phyloP scores from a whole-genome alignment of 30 jellyfish, hydroid and myxozoan genomes.

The Cassiopea xamachana region DNA sequence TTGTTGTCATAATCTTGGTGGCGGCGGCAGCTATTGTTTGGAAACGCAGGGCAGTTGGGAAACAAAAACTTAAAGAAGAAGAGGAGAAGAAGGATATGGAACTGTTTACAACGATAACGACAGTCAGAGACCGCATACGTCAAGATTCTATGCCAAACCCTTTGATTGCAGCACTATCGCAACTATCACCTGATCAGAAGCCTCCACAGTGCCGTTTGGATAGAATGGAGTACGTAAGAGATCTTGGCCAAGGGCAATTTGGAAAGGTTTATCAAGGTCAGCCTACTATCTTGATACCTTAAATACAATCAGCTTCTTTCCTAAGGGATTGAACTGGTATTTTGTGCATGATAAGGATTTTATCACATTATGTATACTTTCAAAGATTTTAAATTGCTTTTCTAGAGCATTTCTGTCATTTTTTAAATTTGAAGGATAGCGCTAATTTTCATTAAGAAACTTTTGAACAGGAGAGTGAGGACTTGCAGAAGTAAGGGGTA shows the following conservation, averaged over 20 bases:
- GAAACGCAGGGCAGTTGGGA: neutral
- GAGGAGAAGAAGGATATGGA: constrained; percentile 45
- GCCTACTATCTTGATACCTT: neutral
- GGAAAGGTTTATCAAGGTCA: constrained; percentile 98
- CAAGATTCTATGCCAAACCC: constrained; percentile 81
- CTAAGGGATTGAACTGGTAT: neutral
- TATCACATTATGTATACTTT: no score
- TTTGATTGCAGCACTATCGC: constrained; percentile 71
- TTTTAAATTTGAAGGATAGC: no score
- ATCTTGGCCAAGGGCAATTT: constrained; percentile 98
- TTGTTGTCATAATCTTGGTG: constrained; percentile 1
- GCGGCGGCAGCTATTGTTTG: neutral
- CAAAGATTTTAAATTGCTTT: no score
- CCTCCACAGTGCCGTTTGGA: constrained; percentile 93
- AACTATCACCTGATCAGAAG: constrained; percentile 63
- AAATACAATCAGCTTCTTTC: neutral
- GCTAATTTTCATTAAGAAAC: no score
- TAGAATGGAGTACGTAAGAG: constrained; percentile 86
- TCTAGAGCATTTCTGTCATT: no score
- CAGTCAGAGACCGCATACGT: constrained; percentile 89
- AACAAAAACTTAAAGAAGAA: constrained; percentile 12
- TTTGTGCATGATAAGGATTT: no score
- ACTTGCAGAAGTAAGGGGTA: no score
- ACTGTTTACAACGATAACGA: constrained; percentile 55
- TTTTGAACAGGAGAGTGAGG: no score